phyloP scores from a whole-genome alignment of 2,113 vertebrate genomes.

The Odocoileus hemionus region DNA sequence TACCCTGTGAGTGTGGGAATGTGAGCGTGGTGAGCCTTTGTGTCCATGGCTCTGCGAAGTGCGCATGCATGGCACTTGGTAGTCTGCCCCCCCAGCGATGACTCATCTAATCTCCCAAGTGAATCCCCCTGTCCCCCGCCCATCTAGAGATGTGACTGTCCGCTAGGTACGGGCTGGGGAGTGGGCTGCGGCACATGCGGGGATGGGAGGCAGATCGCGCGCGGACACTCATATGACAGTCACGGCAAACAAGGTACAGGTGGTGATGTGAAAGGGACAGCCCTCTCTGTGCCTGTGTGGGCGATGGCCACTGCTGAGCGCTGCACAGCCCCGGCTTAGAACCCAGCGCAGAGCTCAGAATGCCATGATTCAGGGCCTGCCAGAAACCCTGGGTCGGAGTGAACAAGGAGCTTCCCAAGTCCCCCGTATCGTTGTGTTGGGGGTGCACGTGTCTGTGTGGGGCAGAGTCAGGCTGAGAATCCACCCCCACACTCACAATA shows the following conservation, averaged over 20 bases:
- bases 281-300: neutral
- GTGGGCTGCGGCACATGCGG: neutral
- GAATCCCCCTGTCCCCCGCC: rapidly evolving
- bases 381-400: neutral
- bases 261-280: neutral
- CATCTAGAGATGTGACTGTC: neutral
- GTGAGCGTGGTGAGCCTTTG: constrained; percentile 3
- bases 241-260: neutral
- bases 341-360: neutral
- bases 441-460: neutral
- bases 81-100: constrained; percentile 25
- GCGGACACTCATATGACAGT: neutral
- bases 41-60: neutral
- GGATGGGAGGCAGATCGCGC: neutral
- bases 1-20: neutral
- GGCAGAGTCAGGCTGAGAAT: neutral
- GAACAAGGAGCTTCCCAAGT: neutral
- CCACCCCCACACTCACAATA: neutral
- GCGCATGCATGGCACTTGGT: neutral
- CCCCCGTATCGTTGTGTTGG: neutral
- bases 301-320: neutral
- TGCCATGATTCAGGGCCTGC: neutral
- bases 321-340: neutral
- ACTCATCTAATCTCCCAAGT: constrained; percentile 21
- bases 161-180: neutral